A percentile compares a stretch with the other conserved stretches of the same genome.
Conservation (phyloP, 2,113 vertebrate species). For the Grallaria varia region DNA sequence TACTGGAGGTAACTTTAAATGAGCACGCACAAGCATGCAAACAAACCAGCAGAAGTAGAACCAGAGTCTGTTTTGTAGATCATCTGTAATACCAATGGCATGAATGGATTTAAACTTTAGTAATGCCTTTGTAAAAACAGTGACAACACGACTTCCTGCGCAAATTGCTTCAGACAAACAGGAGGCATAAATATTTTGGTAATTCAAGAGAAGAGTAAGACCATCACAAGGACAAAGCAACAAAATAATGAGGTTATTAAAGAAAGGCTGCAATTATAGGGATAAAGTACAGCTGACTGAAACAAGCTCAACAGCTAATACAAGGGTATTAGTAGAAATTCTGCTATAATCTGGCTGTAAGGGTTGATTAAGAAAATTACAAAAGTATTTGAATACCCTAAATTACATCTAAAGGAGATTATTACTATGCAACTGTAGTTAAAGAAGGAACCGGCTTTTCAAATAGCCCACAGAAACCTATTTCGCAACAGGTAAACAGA, state of each 20-base stretch:
- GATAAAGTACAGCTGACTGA: neutral
- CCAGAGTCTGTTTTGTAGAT: neutral
- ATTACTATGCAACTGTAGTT: neutral
- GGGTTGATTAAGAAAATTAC: neutral
- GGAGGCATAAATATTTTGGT: slow-evolving; percentile 26
- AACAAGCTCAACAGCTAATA: neutral
- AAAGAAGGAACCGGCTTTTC: neutral
- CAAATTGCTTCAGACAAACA: neutral
- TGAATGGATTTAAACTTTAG: neutral
- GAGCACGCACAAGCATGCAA: neutral
- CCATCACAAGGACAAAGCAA: neutral
- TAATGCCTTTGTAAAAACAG: neutral
- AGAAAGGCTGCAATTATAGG: neutral
- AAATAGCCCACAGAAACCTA: slow-evolving; percentile 2
- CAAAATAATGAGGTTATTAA: neutral
- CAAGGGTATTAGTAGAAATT: neutral
- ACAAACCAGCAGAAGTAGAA: neutral
- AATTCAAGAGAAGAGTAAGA: neutral
- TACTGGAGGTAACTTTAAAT: neutral
- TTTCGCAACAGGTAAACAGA: slow-evolving; percentile 12
- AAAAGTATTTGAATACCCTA: neutral
- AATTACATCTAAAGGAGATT: slow-evolving; percentile 21
- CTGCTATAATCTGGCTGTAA: slow-evolving; percentile 6
- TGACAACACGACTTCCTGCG: neutral
- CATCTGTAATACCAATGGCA: neutral